These are phyloP conservation scores for Erinaceus europaeus DNA, from an alignment of 2,113 vertebrate species.

Conservation along the genomic window DNA sequence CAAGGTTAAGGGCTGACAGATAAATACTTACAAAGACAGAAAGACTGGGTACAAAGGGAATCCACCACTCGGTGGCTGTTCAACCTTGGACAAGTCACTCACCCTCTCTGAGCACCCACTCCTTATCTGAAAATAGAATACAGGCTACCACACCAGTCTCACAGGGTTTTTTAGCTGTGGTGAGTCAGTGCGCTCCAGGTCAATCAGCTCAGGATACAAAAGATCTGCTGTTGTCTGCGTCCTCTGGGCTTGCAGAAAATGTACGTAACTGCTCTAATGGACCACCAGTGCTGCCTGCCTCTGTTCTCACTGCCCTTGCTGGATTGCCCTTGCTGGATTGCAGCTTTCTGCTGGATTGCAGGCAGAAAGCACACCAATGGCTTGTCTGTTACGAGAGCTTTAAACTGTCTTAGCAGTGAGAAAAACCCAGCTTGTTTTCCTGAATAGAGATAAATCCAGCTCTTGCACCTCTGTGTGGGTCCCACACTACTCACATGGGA, in stretches of 20 bases:
- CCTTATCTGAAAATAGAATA: neutral
- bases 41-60: neutral
- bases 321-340: accelerated
- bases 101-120: neutral
- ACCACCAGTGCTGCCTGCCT: too few relatives aligned
- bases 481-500: neutral
- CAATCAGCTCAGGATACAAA: neutral
- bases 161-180: neutral
- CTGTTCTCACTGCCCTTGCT: too few relatives aligned
- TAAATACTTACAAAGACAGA: neutral
- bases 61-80: neutral
- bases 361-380: neutral
- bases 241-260: neutral
- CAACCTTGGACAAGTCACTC: neutral
- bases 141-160: neutral
- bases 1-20: neutral
- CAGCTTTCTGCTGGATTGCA: accelerated
- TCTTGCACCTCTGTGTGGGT: neutral
- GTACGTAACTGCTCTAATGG: accelerated
- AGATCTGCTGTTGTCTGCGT: neutral
- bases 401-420: neutral
- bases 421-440: neutral
- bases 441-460: neutral
- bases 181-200: neutral
- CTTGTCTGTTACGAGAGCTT: neutral